Conservation (phyloP, 2,797 vertebrate genomes). For the Gambusia yucatana region DNA sequence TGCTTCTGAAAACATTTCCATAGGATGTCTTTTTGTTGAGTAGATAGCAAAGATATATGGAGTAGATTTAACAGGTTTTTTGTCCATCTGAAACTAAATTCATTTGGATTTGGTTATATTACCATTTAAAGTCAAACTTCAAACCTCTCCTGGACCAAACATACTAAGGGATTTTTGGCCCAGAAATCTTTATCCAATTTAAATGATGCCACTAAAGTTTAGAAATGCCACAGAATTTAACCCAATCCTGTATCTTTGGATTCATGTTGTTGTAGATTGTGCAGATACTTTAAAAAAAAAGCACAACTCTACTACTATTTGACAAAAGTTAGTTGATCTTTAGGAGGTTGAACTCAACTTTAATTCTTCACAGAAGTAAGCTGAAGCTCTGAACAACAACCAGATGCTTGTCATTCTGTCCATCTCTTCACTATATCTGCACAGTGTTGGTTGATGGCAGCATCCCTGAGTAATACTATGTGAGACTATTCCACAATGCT, state of each 20-base stretch:
- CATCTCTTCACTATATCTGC: neutral
- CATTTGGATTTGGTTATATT: neutral
- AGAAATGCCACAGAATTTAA: neutral
- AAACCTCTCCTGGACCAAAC: neutral
- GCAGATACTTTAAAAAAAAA: neutral
- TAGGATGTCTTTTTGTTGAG: neutral
- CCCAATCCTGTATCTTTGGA: neutral
- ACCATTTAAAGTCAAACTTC: neutral
- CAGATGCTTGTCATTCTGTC: neutral
- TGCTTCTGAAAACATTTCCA: neutral
- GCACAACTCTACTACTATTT: neutral
- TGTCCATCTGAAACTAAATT: neutral
- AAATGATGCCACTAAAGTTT: neutral
- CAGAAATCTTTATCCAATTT: neutral
- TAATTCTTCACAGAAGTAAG: neutral
- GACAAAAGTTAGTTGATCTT: neutral
- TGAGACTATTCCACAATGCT: neutral
- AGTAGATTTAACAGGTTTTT: neutral
- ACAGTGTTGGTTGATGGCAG: conserved; percentile 1
- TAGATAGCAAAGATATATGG: neutral
- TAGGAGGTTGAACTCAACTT: neutral
- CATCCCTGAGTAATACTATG: conserved; percentile 1
- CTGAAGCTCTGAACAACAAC: neutral
- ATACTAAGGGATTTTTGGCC: neutral
- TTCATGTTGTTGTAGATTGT: neutral